Evolutionary conservation across 2,888 invertebrate species (phyloP), one percentile per base, ranked within the genome.

Genomic region (Catonia carolina): DNA sequence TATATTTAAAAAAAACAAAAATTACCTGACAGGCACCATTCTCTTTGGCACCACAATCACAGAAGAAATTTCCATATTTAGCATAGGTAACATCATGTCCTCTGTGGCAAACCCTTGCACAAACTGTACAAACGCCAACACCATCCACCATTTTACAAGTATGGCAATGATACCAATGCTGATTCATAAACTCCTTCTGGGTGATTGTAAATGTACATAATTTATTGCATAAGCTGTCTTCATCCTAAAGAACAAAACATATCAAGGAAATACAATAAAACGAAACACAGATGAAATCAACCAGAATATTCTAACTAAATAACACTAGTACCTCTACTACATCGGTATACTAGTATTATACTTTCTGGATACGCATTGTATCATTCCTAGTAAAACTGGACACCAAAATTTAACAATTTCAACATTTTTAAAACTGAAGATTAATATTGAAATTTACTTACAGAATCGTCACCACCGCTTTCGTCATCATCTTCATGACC

Each of bases 101-200:
- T 63, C 90, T 84, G 72, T 98, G 98, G 69, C 98, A 98, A 7
- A 98, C 98, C 54, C 93, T 81, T 0, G 97, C 98, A 75, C 99
- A 99, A 14, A 97, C 89, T 0, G 95, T 92, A 72, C 99, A 99
- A 23, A 98, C 97, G 0, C 99, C 99, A 1, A 96, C 95, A 6
- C 96, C 92, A 71, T 98, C 97, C 57, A 96, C 85, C 98, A 99
- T 98, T 72, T 89, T 89, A 74, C 98, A 98, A 0, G 97, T 96
- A 75, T 98, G 97, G 71, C 98, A 99, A 74, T 99, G 97, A 75
- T 98, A 99, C 96, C 96, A 92, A 71, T 93, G 93, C 70, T 90
- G 97, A 74, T 94, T 95, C 90, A 95, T 95, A 71, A 95, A 98
- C 73, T 98, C 97, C 69, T 93, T 93, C 71, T 95, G 93, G 0